Conservation (phyloP, 2,797 vertebrate genomes). For the Picus viridis region DNA sequence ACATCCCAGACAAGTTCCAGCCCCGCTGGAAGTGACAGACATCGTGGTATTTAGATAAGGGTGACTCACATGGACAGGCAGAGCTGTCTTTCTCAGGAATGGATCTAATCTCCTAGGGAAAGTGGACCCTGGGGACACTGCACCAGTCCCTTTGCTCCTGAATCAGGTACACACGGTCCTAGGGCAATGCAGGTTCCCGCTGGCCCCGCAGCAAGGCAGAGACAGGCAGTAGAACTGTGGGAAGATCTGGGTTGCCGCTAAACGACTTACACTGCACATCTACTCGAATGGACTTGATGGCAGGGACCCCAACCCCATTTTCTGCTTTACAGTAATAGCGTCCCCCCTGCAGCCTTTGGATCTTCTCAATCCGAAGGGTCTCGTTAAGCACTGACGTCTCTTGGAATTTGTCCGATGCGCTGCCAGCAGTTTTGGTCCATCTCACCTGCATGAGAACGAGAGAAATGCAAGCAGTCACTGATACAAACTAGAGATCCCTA, state of each 20-base stretch:
- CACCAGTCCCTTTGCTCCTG: constrained; percentile 21
- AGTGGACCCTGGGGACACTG: background rate
- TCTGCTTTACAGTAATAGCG: constrained; percentile 99
- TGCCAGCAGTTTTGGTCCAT: constrained; percentile 98
- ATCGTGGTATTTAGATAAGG: background rate
- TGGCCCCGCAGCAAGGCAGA: background rate
- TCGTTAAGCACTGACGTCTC: constrained; percentile 98
- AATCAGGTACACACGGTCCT: background rate
- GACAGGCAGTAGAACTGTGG: constrained; percentile 67
- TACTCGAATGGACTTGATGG: constrained; percentile 99
- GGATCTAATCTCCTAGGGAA: background rate
- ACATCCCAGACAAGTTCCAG: background rate
- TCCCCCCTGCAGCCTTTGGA: constrained; percentile 94
- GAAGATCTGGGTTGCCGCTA: constrained; percentile 51
- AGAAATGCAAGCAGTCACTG: background rate
- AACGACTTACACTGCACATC: constrained; percentile 98
- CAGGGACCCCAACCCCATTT: constrained; percentile 97
- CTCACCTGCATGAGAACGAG: constrained; percentile 83
- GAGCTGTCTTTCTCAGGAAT: background rate
- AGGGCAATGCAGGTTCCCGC: constrained; percentile 56
- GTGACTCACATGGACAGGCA: background rate
- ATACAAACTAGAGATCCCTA: background rate
- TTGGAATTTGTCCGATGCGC: constrained; percentile 97
- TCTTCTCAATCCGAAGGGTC: constrained; percentile 92
- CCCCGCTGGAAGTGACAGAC: background rate